Conservation (phyloP, 2,797 vertebrate genomes). For the Centroberyx gerrardi region DNA sequence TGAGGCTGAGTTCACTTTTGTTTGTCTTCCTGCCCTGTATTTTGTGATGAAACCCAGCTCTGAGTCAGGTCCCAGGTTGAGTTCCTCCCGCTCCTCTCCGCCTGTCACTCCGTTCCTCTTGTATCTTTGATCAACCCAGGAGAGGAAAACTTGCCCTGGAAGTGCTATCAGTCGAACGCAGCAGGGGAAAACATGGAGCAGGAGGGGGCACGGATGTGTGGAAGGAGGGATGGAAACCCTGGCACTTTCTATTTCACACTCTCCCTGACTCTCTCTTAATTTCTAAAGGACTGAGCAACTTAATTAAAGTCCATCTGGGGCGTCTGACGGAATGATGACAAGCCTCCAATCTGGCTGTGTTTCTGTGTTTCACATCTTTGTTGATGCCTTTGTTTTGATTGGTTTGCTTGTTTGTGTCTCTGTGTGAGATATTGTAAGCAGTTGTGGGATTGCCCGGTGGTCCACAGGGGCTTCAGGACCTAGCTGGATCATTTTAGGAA, state of each 20-base stretch:
- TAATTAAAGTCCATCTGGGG: conserved; percentile 52
- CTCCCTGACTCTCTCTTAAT: not conserved
- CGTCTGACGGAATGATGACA: conserved; percentile 24
- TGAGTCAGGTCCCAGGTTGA: conserved; percentile 41
- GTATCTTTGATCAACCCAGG: conserved; percentile 78
- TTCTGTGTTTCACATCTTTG: not conserved
- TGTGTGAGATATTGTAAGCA: not conserved
- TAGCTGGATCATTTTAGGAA: not conserved
- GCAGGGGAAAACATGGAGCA: conserved; percentile 54
- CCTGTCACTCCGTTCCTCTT: conserved; percentile 55
- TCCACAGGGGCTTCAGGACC: not conserved
- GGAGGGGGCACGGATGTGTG: conserved; percentile 43
- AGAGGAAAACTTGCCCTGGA: conserved; percentile 66
- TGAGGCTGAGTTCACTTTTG: conserved; percentile 53
- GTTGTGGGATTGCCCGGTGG: not conserved
- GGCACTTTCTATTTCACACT: conserved; percentile 50
- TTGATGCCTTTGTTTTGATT: not conserved
- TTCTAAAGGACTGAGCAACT: conserved; percentile 34
- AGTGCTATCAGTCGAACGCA: conserved; percentile 63
- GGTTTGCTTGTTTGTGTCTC: not conserved
- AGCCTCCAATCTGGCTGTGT: conserved; percentile 6
- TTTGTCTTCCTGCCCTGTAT: conserved; percentile 69
- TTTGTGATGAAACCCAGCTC: conserved; percentile 24
- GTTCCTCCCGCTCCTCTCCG: conserved; percentile 50
- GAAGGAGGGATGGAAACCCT: conserved; percentile 59